These are phyloP conservation scores for Anoplophora glabripennis DNA, from an alignment of 1,140 invertebrate genomes.

Conservation along the genomic window DNA sequence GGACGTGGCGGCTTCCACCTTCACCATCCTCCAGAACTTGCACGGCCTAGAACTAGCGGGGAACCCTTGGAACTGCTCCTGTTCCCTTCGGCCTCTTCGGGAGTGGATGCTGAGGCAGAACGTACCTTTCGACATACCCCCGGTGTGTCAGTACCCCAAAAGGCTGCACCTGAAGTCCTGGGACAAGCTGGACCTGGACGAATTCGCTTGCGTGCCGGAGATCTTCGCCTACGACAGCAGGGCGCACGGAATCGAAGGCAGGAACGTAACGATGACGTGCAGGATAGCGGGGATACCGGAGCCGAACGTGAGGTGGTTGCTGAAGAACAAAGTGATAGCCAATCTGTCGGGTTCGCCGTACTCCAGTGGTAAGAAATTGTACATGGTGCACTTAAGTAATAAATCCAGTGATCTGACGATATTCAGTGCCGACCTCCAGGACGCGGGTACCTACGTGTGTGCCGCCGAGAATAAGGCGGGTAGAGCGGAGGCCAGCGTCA, in stretches of 20 bases:
- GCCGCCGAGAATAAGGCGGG: conserved; percentile 76
- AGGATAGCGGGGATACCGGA: conserved; percentile 66
- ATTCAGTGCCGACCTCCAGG: conserved; percentile 63
- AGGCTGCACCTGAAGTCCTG: conserved; percentile 63
- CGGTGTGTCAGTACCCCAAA: conserved; percentile 62
- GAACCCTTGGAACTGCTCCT: conserved; percentile 83
- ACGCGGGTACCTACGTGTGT: conserved; percentile 72
- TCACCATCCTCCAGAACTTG: conserved; percentile 65
- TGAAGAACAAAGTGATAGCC: conserved; percentile 47
- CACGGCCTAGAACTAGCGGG: conserved; percentile 71
- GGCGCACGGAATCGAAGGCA: conserved; percentile 60
- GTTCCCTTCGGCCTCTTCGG: conserved; percentile 66
- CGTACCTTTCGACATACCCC: conserved; percentile 67
- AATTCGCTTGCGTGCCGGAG: conserved; percentile 75
- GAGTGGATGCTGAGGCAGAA: conserved; percentile 77
- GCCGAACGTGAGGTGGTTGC: conserved; percentile 60
- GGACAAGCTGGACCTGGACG: conserved; percentile 72
- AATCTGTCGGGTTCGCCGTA: conserved; percentile 48
- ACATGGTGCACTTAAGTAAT: conserved; percentile 52
- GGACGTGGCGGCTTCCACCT: conserved; percentile 60
- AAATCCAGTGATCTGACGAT: conserved; percentile 68
- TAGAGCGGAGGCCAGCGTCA: conserved; percentile 66
- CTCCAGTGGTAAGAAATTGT: conserved; percentile 52
- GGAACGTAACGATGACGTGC: conserved; percentile 73
- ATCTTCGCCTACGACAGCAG: conserved; percentile 56